Evolutionary conservation across 1,140 invertebrate genomes (phyloP).

Genomic region (Eumeta japonica): DNA sequence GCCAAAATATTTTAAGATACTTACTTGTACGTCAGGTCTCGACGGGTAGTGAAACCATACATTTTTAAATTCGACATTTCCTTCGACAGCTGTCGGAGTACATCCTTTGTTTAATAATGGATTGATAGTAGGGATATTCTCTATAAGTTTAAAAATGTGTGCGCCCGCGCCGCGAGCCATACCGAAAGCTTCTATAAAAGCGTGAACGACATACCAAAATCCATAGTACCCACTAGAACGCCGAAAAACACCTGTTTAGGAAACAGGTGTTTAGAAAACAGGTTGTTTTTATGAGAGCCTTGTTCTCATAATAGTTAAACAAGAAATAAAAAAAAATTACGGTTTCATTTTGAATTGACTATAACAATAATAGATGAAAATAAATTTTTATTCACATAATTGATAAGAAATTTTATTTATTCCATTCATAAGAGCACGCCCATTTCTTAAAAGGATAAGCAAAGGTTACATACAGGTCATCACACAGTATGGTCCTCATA

Average conservation of each 20-base stretch:
- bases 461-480: too few relatives aligned
- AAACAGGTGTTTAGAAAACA: constrained; percentile 4
- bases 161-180: constrained; percentile 79
- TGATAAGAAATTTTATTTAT: too few relatives aligned
- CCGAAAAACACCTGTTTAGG: constrained; percentile 71
- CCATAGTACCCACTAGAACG: constrained; percentile 82
- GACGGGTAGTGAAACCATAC: constrained; percentile 86
- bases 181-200: constrained; percentile 75
- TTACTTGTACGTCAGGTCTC: constrained; percentile 69
- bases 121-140: constrained; percentile 80
- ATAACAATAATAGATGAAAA: too few relatives aligned
- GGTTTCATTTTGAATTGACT: too few relatives aligned
- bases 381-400: too few relatives aligned
- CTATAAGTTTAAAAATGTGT: constrained; percentile 80
- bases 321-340: constrained; percentile 60
- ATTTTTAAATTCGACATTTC: constrained; percentile 76
- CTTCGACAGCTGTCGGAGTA: constrained; percentile 62
- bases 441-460: too few relatives aligned
- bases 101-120: constrained; percentile 66
- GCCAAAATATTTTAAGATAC: constrained; percentile 10
- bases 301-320: constrained; percentile 65
- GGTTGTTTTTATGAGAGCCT: constrained; percentile 63
- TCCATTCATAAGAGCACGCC: too few relatives aligned
- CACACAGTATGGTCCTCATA: too few relatives aligned
- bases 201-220: constrained; percentile 84